A percentile compares a stretch with the other conserved stretches of the same genome.
These are phyloP conservation scores for Halotydeus destructor DNA, from an alignment of 1,140 invertebrate genomes.

Conservation along the genomic window DNA sequence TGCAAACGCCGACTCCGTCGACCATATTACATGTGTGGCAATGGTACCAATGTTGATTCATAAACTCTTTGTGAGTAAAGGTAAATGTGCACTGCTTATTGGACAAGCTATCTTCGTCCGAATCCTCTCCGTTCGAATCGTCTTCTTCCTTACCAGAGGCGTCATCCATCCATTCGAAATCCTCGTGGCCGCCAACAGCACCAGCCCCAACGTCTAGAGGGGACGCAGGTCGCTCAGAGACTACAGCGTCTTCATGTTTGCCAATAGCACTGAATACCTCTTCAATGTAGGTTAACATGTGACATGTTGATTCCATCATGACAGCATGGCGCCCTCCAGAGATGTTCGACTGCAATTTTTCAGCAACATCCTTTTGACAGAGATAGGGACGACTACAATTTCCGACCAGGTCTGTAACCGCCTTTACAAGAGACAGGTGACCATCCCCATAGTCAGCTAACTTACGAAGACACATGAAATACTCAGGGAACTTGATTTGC, in stretches of 20 bases:
- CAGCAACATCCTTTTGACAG: constrained; percentile 31
- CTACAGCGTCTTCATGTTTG: constrained; percentile 1
- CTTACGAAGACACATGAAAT: too few species aligned
- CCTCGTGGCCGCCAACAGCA: constrained; percentile 30
- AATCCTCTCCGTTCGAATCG: constrained; percentile 75
- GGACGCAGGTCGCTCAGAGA: neutral
- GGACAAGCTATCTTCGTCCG: constrained; percentile 79
- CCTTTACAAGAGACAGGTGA: constrained; percentile 53
- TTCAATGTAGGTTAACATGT: constrained; percentile 48
- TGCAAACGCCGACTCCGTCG: constrained; percentile 90
- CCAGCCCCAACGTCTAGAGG: neutral
- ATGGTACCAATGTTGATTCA: constrained; percentile 88
- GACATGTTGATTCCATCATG: constrained; percentile 52
- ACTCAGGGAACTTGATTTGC: constrained; percentile 51
- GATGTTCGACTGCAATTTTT: constrained; percentile 32
- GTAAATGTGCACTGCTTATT: constrained; percentile 93
- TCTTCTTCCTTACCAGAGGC: constrained; percentile 56
- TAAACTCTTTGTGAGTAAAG: constrained; percentile 89
- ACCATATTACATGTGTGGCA: constrained; percentile 96
- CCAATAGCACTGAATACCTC: constrained; percentile 43
- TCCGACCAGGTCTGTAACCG: constrained; percentile 50
- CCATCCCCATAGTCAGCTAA: constrained; percentile 51
- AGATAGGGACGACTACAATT: constrained; percentile 34
- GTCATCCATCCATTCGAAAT: constrained; percentile 62
- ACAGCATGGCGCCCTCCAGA: constrained; percentile 29